These are phyloP conservation scores for Numida meleagris DNA, from an alignment of 2,113 vertebrate genomes.

Conservation along the genomic window DNA sequence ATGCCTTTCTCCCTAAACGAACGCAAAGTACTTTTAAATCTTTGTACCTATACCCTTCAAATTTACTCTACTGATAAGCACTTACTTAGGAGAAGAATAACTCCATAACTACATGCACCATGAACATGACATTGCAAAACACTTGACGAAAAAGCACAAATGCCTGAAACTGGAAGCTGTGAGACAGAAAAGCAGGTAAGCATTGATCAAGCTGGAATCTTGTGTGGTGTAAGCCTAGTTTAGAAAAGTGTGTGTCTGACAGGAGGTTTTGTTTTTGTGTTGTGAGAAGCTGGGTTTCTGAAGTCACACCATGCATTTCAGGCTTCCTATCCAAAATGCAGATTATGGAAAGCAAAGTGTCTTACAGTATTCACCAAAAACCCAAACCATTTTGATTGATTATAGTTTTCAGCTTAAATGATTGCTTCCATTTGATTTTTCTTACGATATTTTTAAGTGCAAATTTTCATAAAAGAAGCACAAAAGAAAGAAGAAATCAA, in stretches of 20 bases:
- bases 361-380: not conserved
- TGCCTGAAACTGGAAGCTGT: not conserved
- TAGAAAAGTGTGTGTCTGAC: not conserved
- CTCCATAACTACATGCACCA: not conserved
- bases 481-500: not conserved
- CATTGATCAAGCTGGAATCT: not conserved
- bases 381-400: not conserved
- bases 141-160: not conserved
- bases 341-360: not conserved
- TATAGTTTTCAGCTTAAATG: not conserved
- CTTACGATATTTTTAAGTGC: not conserved
- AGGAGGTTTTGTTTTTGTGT: not conserved
- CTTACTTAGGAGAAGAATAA: not conserved
- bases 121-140: not conserved
- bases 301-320: not conserved
- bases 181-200: not conserved
- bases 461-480: not conserved
- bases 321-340: not conserved
- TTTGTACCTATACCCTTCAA: not conserved
- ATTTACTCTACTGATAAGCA: accelerated
- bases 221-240: not conserved
- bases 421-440: not conserved
- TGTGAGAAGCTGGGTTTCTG: not conserved
- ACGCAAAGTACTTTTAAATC: not conserved
- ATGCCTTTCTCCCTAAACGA: not conserved